Evolutionary conservation across 1,140 invertebrate species (phyloP), one percentile per base, ranked within the genome.

Genomic region (Oscheius sp.): DNA sequence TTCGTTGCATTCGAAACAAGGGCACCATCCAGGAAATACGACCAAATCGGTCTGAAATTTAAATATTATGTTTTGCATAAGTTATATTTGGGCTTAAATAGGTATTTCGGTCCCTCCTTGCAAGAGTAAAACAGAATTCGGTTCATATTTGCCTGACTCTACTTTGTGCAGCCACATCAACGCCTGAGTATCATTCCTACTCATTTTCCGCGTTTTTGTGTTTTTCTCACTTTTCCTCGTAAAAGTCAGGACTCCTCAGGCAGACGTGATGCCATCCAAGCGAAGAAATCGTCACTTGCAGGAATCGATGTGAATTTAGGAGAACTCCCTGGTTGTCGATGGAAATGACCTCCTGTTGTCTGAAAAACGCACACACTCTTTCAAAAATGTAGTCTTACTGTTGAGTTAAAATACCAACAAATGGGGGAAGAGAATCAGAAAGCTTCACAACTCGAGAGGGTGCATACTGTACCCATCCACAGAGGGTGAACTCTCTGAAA

Each of bases 381-480:
- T n/a, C n/a, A n/a, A n/a, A n/a, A 55, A 55, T 4, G 15, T 4
- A 20, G 7, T 20, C 49, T 23, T 26, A 55, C 49, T 7, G 15
- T 15, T 4, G 4, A 4, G 49, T 55, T 4, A 7, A 4, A 23
- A 55, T 55, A 20, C 49, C 49, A 15, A 55, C 28, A 23, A 55
- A 55, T 4, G 49, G 49, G 28, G 49, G 49, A 23, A 55, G 49
- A 23, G 23, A 4, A 13, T 15, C 28, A 23, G 7, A 7, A 23
- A 15, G 15, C 4, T 7, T 55, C 7, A 23, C 49, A 13, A 26
- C 7, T 23, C 7, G 7, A 7, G 49, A 23, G 15, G 49, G 49
- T 4, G 49, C 49, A 23, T 55, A 55, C 49, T 55, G 49, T 55
- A 55, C 49, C 49, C 49, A 55, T 55, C 49, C 49, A 55, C 49